Evolutionary conservation across 2,888 invertebrate genomes (phyloP), one percentile per base, ranked within the genome.

Genomic region (Conchocele bisecta): DNA sequence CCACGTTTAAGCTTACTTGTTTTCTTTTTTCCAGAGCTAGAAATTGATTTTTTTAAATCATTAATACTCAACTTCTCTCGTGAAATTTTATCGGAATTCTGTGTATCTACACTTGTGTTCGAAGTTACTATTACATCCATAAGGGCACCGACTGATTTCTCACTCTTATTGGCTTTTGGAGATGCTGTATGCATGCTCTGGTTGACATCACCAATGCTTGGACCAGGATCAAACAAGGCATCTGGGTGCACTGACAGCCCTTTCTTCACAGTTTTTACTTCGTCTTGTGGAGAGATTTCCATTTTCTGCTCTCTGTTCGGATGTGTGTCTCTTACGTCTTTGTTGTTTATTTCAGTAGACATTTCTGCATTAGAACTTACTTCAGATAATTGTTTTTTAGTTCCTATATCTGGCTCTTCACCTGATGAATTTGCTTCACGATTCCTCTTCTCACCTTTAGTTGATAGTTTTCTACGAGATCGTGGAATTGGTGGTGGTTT

Each of bases 401-500:
- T 51, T 50, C 75, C 81, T 17, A 67, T 42, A 56, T 85, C 85
- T n/a, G 68, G 67, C 50, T 86, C 86, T 41, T 86, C 86, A 1
- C 83, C 83, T 13, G 86, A 86, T 11, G 83, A 84, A 35, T 78
- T 65, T 2, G 83, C 68, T 50, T 86, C 86, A 24, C 81, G 68
- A 50, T 71, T 80, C 28, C 82, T 44, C 41, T 85, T 86, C 57
- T 85, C 85, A 28, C 81, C 83, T 68, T 85, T 86, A 26, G 69
- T 44, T 1, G 66, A 76, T 26, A 50, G 56, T 61, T 71, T 73
- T 20, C 76, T 68, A 11, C 72, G 80, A 48, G 77, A 75, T 53
- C 75, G 72, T 44, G 85, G 83, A 6, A 82, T 86, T 6, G 79
- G 64, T 20, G 88, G 88, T 1, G 88, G 88, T 70, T 86, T 86